A percentile compares a stretch with the other conserved stretches of the same genome.
These are phyloP conservation scores for Littorina saxatilis DNA, from an alignment of 1,140 invertebrate species.

Conservation along the genomic window DNA sequence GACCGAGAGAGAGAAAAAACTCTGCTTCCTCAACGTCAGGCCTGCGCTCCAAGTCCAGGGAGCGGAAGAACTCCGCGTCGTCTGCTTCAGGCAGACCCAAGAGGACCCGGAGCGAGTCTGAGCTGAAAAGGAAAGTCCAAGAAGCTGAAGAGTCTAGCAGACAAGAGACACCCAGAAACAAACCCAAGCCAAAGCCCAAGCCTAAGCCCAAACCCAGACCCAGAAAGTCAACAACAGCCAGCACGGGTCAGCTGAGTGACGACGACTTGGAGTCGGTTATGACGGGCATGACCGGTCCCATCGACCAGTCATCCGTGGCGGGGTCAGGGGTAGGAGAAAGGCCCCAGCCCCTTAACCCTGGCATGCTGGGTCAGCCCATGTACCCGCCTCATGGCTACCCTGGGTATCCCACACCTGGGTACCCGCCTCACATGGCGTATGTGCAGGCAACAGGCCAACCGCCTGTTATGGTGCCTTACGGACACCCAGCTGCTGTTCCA, in stretches of 20 bases:
- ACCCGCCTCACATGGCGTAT: conserved; percentile 23
- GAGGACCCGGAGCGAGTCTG: conserved; percentile 22
- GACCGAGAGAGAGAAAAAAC: conserved; percentile 24
- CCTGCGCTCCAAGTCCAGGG: conserved; percentile 40
- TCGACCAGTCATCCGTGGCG: background rate
- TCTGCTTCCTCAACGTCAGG: conserved; percentile 13
- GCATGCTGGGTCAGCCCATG: background rate
- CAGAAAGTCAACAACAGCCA: conserved; percentile 47
- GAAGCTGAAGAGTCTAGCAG: conserved; percentile 15
- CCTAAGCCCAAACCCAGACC: conserved; percentile 64
- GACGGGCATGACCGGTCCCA: conserved; percentile 10
- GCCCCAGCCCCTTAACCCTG: background rate
- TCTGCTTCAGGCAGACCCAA: conserved; percentile 27
- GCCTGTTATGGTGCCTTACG: background rate
- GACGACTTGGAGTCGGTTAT: conserved; percentile 6
- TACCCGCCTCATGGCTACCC: conserved; percentile 13
- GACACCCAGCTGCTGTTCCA: background rate
- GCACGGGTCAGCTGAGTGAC: background rate
- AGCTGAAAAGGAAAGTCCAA: conserved; percentile 34
- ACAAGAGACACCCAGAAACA: conserved; percentile 33
- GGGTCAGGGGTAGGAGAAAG: background rate
- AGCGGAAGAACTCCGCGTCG: conserved; percentile 19
- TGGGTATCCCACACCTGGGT: background rate
- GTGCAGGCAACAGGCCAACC: conserved; percentile 1
- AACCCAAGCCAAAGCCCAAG: conserved; percentile 44